phyloP scores from a whole-genome alignment of 2,113 vertebrate species.

The Nothocercus nigrocapillus region DNA sequence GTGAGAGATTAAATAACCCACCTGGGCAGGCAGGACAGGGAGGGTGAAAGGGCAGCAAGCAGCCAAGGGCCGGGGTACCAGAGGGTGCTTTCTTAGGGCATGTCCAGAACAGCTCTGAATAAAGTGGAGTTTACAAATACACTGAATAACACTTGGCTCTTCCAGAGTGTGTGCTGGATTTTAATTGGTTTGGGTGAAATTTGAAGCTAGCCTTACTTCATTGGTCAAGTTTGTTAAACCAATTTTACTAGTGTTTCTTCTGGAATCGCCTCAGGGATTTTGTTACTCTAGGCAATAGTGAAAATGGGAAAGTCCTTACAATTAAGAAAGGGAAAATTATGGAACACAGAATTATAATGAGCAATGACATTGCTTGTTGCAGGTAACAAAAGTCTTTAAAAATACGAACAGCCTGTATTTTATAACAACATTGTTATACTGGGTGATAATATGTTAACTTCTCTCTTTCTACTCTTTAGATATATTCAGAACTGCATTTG shows the following conservation, averaged over 20 bases:
- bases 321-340: not conserved
- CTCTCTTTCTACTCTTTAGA: not conserved
- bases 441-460: not conserved
- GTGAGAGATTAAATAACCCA: not conserved
- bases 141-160: not conserved
- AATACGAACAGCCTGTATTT: not conserved
- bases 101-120: not conserved
- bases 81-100: not conserved
- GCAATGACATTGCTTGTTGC: not conserved
- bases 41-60: not conserved
- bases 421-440: not conserved
- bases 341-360: not conserved
- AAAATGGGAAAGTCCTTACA: not conserved
- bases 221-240: not conserved
- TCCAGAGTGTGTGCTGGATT: not conserved
- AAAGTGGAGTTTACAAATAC: not conserved
- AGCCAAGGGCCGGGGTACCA: not conserved
- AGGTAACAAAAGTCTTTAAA: not conserved
- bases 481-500: not conserved
- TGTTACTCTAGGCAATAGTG: not conserved
- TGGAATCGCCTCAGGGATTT: not conserved
- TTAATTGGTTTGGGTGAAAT: not conserved
- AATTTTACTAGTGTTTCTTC: not conserved
- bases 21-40: not conserved
- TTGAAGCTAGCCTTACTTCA: constrained; percentile 10